Base-by-base conservation (phyloP, 37 sponge, comb jelly and placozoan species). In the Mnemiopsis leidyi region DNA sequence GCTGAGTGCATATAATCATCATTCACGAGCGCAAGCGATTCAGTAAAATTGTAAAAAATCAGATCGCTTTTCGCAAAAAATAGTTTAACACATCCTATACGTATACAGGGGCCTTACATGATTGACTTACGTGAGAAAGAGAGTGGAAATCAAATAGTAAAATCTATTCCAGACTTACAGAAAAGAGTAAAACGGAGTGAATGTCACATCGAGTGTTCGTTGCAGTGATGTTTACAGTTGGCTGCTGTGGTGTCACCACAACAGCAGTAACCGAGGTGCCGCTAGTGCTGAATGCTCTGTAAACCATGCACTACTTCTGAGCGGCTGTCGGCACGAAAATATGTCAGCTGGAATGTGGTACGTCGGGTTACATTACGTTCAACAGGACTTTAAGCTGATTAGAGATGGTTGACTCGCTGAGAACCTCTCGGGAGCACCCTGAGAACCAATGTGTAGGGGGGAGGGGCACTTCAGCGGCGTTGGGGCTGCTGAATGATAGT, bases 391-490 rank as follows among this genome's bases (percentile, higher is more conserved):
- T 85, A 28, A 85, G 61, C 90, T 85, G 90, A 33, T 38, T 40
- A 23, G 90, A 85, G 90, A 32, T 85, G 61, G 9, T 38, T 20
- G 23, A 40, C 1, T 30, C 34, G 7, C 7, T 20, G 3, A 28
- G 61, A 33, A 40, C 21, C 29, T 85, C 36, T 18, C 90, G 39
- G 23, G 61, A 3, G 61, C 90, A 85, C 28, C 90, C 90, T 3
- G 61, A 40, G 61, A 85, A 85, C 90, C 90, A 85, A 29, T 85
- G 90, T 16, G 90, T 85, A 18, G 90, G 90, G 24, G 90, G 90
- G n/a, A 85, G 90, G 0, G 90, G 90, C n/a, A 85, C 90, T 1
- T 85, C 90, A 0, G 90, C 61, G 3, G 90, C 90, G 29, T 40
- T 85, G 23, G 90, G 90, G 48, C 90, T 85, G 40, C 61, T 85